Conservation (phyloP, 2,113 vertebrate genomes). For the Ceuthmochares aereus region DNA sequence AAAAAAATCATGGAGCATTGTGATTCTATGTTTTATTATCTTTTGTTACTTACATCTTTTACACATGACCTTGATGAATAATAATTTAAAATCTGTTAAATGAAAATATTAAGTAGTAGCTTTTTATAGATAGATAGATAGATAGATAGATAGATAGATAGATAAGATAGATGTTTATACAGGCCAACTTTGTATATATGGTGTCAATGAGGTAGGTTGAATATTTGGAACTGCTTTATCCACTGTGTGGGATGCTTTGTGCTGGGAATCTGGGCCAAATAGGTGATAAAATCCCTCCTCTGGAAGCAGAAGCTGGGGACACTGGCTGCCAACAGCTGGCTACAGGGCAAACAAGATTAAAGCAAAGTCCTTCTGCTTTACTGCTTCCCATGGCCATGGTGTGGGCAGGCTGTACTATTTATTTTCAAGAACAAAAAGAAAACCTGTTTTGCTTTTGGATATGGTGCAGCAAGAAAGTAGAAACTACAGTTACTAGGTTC, state of each 20-base stretch:
- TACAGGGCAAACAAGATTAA: neutral
- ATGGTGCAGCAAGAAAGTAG: neutral
- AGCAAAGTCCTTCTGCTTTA: neutral
- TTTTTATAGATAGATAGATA: neutral
- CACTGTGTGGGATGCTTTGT: neutral
- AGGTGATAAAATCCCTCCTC: neutral
- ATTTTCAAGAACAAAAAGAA: neutral
- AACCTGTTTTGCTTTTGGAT: neutral
- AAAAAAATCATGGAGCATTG: neutral
- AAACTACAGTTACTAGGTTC: neutral
- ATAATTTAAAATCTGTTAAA: neutral
- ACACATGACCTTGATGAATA: neutral
- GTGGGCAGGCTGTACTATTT: neutral
- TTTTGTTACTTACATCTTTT: neutral
- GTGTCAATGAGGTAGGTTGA: rapidly evolving
- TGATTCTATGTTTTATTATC: neutral
- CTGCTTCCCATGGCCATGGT: neutral
- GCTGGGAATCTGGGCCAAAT: neutral
- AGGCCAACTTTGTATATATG: neutral
- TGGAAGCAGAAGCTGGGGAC: neutral
- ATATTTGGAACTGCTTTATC: neutral
- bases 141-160: neutral
- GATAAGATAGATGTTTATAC: neutral
- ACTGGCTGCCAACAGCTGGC: neutral
- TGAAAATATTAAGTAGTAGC: neutral